Base-by-base conservation (phyloP, 2,113 vertebrate species). In the Psephotus haematonotus region DNA sequence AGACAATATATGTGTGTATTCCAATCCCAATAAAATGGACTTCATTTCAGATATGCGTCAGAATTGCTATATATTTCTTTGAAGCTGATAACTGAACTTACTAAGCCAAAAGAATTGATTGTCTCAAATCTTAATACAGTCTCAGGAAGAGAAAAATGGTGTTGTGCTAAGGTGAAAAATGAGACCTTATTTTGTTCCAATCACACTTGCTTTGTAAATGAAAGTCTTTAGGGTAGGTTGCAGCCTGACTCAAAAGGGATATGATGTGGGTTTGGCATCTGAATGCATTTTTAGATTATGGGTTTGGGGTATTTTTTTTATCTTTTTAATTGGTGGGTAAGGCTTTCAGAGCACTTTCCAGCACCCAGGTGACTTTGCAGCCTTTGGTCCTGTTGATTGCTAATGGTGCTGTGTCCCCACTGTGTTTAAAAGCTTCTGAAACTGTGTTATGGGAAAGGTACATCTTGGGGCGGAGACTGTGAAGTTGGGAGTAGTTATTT, bases 51-150 rank as follows among this genome's bases (percentile, higher is more conserved):
- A 44, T 25, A 8, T 5, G 1, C 13, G 35, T 78, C 65, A 64
- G 33, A 31, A 65, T 41, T 52, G 33, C 37, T 53, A 5, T 52
- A 29, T 37, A 6, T 47, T 92, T 77, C 44, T 72, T 39, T 63
- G 69, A 78, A 84, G 63, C 41, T 79, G 75, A 10, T 88, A 90
- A 39, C 25, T 70, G 52, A 37, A 82, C 39, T 69, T 94, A 31
- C 78, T 90, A 80, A 95, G 59, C 27, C 12, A 11, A 39, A 80
- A 86, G 57, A 31, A 74, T 59, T 17, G 57, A 71, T 91, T 94
- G 70, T 64, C 52, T 92, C 35, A 10, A 12, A 52, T 35, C 43
- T 71, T 57, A 15, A 25, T 60, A 11, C 6, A 63, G 63, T 19
- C 68, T 52, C 1, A 7, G n/a, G 72, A 77, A 12, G 70, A 81